A percentile compares a stretch with the other conserved stretches of the same genome.
These are phyloP conservation scores for Gymnogyps californianus DNA, from an alignment of 2,113 vertebrate species.

Conservation along the genomic window DNA sequence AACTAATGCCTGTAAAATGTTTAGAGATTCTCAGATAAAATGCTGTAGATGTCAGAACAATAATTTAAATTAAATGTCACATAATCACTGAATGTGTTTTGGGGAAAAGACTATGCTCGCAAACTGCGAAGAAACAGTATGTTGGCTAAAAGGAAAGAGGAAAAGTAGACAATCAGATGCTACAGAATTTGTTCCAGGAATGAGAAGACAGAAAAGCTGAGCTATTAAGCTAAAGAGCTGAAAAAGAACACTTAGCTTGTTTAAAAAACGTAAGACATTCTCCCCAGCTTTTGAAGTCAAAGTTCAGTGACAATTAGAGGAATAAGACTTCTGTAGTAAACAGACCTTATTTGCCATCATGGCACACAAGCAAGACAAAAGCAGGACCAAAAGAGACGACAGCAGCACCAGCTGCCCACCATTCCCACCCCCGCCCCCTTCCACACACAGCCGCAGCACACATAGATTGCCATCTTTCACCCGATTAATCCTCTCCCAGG, in stretches of 20 bases:
- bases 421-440: not conserved
- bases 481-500: conserved; percentile 74
- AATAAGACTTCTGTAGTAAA: not conserved
- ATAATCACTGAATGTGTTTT: not conserved
- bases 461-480: conserved; percentile 67
- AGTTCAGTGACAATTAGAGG: conserved; percentile 9
- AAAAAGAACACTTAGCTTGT: not conserved
- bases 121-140: not conserved
- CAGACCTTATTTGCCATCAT: not conserved
- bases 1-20: not conserved
- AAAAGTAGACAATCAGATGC: not conserved
- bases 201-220: not conserved
- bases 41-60: not conserved
- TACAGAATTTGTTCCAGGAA: not conserved
- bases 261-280: not conserved
- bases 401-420: conserved; percentile 69
- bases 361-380: conserved; percentile 35
- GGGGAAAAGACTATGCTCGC: not conserved
- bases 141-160: not conserved
- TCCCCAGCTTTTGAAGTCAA: not conserved
- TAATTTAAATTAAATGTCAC: not conserved
- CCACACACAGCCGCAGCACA: not conserved
- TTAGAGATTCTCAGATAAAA: not conserved
- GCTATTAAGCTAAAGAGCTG: not conserved
- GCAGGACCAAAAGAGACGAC: conserved; percentile 6